Percentiles rank a stretch among this genome's conserved stretches.
Conservation (phyloP, 53 echinoderm and acorn worm species). For the Crossaster papposus region DNA sequence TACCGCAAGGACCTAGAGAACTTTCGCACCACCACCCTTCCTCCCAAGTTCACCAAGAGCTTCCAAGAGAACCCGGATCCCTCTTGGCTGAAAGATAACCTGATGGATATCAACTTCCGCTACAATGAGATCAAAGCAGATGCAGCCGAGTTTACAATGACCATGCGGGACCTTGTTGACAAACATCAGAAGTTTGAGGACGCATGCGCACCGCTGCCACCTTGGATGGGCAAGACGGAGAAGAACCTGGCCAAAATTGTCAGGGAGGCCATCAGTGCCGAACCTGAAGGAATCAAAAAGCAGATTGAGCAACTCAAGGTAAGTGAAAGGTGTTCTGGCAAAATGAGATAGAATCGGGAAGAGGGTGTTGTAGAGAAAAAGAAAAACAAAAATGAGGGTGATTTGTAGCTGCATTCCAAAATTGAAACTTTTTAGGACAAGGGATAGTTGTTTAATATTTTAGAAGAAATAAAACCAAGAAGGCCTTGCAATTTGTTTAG, state of each 20-base stretch:
- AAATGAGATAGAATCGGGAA: no score
- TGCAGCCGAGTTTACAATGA: constrained; percentile 63
- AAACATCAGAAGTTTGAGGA: constrained; percentile 81
- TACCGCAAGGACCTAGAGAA: constrained; percentile 83
- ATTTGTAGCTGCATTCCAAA: no score
- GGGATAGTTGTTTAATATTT: no score
- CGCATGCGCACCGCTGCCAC: constrained; percentile 71
- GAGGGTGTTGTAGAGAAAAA: no score
- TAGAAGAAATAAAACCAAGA: no score
- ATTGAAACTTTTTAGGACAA: no score
- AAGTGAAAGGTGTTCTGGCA: background rate
- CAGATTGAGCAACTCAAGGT: constrained; percentile 92
- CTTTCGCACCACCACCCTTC: constrained; percentile 86
- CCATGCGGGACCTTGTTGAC: constrained; percentile 78
- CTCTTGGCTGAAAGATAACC: constrained; percentile 67
- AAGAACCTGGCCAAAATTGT: constrained; percentile 64
- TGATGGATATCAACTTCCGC: constrained; percentile 70
- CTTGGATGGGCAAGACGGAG: constrained; percentile 82
- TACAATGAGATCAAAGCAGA: constrained; percentile 76
- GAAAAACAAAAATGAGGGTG: no score
- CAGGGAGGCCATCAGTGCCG: constrained; percentile 75
- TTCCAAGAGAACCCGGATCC: constrained; percentile 91
- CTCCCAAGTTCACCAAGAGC: constrained; percentile 75
- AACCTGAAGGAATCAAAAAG: constrained; percentile 80
- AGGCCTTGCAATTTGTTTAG: no score